A percentile compares a stretch with the other conserved stretches of the same genome.
phyloP scores from a whole-genome alignment of 2,797 vertebrate species.

The Meriones psammophilus region DNA sequence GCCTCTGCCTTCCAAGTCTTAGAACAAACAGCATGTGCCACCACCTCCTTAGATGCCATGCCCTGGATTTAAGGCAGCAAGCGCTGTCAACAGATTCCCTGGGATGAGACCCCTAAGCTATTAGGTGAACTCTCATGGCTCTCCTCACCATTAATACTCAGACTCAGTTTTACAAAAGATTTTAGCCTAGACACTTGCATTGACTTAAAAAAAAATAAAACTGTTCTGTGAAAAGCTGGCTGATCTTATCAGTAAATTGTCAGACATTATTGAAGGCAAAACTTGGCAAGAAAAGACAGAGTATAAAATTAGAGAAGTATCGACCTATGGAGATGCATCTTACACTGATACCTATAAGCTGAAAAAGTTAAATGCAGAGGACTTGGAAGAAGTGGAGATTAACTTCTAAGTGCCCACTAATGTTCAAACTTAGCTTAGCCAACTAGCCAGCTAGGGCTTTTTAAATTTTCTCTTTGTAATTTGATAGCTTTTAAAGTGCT shows the following conservation, averaged over 20 bases:
- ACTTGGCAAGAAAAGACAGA: background rate
- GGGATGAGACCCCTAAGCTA: background rate
- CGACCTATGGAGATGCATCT: background rate
- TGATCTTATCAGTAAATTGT: slow-evolving; percentile 8
- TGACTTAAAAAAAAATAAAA: slow-evolving; percentile 18
- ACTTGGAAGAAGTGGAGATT: background rate
- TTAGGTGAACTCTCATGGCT: background rate
- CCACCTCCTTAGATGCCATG: fast-evolving
- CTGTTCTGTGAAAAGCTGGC: background rate
- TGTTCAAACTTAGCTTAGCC: slow-evolving; percentile 44
- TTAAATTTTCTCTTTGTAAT: slow-evolving; percentile 46
- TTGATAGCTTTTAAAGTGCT: slow-evolving; percentile 56
- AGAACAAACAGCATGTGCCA: background rate
- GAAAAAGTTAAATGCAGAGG: background rate
- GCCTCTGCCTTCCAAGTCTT: background rate
- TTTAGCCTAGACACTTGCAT: slow-evolving; percentile 5
- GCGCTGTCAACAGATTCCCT: background rate
- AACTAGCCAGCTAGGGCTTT: background rate
- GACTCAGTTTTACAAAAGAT: background rate
- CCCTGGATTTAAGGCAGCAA: background rate
- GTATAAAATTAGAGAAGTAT: background rate
- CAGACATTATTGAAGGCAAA: background rate
- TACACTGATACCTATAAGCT: background rate
- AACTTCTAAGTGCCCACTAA: slow-evolving; percentile 12
- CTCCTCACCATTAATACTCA: background rate